A percentile compares a stretch with the other conserved stretches of the same genome.
Conservation (phyloP, 92 coral and sea anemone genomes). For the Phenganax marumi region DNA sequence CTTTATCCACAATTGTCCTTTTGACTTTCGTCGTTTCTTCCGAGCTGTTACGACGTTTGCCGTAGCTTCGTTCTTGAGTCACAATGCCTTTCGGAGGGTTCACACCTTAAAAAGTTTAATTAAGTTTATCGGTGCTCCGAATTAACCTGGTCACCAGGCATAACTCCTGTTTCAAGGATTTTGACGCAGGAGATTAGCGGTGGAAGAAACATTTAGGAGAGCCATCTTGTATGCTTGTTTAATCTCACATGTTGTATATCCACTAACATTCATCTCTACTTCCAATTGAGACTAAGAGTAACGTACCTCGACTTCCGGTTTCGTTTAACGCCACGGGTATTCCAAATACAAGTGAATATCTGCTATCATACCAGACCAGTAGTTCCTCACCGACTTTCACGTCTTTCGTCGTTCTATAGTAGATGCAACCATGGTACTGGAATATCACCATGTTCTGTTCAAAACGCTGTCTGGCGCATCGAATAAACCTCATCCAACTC, state of each 20-base stretch:
- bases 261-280: not conserved
- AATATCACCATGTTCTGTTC: conserved; percentile 99
- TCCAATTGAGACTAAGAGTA: not conserved
- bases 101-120: conserved; percentile 60
- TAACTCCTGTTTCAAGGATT: too few species aligned
- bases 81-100: conserved; percentile 97
- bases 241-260: not conserved
- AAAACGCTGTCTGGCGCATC: conserved; percentile 95
- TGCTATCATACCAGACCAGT: conserved; percentile 92
- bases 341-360: conserved; percentile 96
- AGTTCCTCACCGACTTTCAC: conserved; percentile 91
- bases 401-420: conserved; percentile 90
- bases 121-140: too few species aligned
- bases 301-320: conserved; percentile 78
- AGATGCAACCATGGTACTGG: conserved; percentile 97
- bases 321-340: conserved; percentile 92
- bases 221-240: not conserved
- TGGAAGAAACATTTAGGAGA: not conserved
- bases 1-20: conserved; percentile 65
- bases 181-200: too few species aligned
- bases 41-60: conserved; percentile 59
- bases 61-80: conserved; percentile 82
- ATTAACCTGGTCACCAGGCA: too few species aligned
- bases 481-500: conserved; percentile 99
- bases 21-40: conserved; percentile 58